Conservation (phyloP, 2,888 invertebrate species). For the Acanthosepion esculentum region DNA sequence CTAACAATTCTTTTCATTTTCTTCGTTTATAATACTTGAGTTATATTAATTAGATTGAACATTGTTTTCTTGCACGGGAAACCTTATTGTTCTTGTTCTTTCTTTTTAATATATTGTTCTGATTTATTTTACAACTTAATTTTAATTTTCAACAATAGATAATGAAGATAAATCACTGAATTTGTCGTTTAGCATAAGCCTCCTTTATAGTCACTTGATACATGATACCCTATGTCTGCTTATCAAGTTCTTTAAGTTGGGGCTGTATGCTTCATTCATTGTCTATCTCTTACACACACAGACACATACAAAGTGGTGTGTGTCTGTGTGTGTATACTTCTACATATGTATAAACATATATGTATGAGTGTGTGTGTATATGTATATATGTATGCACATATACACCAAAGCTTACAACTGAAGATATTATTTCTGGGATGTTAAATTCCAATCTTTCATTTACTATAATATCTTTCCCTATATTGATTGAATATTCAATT, state of each 20-base stretch:
- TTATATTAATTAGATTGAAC: neutral
- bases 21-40: neutral
- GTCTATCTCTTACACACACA: neutral
- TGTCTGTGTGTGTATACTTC: neutral
- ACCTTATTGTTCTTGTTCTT: neutral
- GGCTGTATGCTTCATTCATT: conserved; percentile 24
- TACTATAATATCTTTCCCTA: neutral
- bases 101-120: neutral
- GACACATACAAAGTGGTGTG: neutral
- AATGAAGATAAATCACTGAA: neutral
- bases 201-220: neutral
- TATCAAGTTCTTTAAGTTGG: conserved; percentile 44
- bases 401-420: neutral
- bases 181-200: neutral
- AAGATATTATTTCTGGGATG: neutral
- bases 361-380: conserved; percentile 36
- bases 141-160: neutral
- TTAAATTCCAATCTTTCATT: neutral
- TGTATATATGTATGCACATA: neutral
- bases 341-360: conserved; percentile 40
- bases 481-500: neutral
- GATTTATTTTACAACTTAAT: neutral
- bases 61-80: neutral
- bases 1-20: neutral
- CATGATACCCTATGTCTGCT: neutral